phyloP scores from a whole-genome alignment of 2,797 vertebrate species.

The Nannoperca obscura region DNA sequence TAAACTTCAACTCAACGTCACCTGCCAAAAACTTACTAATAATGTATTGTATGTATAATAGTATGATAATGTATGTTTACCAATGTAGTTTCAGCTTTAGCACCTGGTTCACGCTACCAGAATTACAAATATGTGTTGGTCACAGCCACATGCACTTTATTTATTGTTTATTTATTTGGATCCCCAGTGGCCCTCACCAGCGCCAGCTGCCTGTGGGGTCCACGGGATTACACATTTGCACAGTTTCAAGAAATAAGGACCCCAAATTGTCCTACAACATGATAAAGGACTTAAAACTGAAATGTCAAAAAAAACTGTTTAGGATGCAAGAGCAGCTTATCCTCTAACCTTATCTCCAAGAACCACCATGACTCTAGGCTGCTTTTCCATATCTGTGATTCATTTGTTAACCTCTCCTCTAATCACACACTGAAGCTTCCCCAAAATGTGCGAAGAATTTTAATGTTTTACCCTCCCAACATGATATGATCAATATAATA shows the following conservation, averaged over 20 bases:
- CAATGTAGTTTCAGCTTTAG: background rate
- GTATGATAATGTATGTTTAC: background rate
- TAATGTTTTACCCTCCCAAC: constrained; percentile 3
- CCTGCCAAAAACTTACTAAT: background rate
- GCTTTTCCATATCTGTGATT: constrained; percentile 58
- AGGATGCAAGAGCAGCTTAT: constrained; percentile 51
- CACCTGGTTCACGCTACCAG: background rate
- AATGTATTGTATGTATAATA: background rate
- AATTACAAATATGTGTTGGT: background rate
- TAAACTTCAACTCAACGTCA: background rate
- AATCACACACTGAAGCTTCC: constrained; percentile 35
- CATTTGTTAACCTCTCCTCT: constrained; percentile 55
- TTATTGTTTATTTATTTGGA: constrained; percentile 10
- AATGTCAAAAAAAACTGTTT: constrained; percentile 50
- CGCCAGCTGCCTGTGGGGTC: background rate
- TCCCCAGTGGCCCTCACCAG: background rate
- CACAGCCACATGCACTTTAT: background rate
- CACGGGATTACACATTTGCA: constrained; percentile 13
- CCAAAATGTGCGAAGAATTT: constrained; percentile 46
- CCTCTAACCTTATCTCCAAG: constrained; percentile 54
- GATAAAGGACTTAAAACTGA: constrained; percentile 47
- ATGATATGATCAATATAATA: constrained; percentile 23
- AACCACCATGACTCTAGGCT: constrained; percentile 57
- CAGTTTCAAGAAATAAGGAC: constrained; percentile 31
- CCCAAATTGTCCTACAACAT: constrained; percentile 27